Percentiles rank a stretch among this genome's conserved stretches.
Evolutionary conservation across 2,797 vertebrate genomes (phyloP).

Genomic region (Enteromius mattozi): DNA sequence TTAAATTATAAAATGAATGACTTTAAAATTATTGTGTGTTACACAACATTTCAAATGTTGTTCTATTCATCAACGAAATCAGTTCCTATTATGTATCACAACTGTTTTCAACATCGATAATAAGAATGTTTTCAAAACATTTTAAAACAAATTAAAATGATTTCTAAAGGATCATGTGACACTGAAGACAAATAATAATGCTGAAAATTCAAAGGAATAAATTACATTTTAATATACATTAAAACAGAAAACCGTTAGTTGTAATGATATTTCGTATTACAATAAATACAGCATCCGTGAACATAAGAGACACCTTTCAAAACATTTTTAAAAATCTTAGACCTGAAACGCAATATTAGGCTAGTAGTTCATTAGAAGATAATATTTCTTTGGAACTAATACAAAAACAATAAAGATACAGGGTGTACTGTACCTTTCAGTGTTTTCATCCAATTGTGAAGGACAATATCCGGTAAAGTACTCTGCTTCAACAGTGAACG

Average conservation of each 20-base stretch:
- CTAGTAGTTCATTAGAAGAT: neutral
- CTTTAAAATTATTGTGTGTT: neutral
- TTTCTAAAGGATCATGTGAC: neutral
- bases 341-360: neutral
- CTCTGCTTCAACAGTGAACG: conserved; percentile 79
- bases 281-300: neutral
- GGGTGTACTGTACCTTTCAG: conserved; percentile 64
- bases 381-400: too few relatives aligned
- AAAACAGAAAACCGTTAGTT: neutral
- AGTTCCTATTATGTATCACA: neutral
- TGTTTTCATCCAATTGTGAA: conserved; percentile 49
- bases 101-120: neutral
- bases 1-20: neutral
- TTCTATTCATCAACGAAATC: neutral
- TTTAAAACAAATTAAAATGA: neutral
- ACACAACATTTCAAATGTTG: neutral
- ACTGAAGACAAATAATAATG: neutral
- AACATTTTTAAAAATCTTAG: neutral
- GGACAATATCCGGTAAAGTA: conserved; percentile 78
- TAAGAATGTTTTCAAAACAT: neutral
- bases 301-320: neutral
- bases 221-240: neutral
- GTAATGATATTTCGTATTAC: neutral
- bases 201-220: neutral
- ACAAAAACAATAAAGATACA: neutral